phyloP scores from a whole-genome alignment of 2,888 invertebrate species.

The Eumerus sabulonum region DNA sequence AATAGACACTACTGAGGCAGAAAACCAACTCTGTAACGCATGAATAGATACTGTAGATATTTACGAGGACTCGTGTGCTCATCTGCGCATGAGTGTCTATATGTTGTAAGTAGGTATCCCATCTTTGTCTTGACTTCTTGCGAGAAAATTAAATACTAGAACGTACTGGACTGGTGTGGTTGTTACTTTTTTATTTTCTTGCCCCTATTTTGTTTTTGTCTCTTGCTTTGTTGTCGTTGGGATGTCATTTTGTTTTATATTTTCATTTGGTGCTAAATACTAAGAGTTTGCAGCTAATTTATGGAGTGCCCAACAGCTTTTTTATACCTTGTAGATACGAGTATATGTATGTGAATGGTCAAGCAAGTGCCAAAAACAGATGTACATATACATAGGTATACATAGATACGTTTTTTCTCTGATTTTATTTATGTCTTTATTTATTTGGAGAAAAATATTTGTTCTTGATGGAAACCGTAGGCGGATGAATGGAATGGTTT shows the following conservation, averaged over 20 bases:
- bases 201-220: no score
- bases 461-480: constrained; percentile 1
- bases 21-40: constrained; percentile 1
- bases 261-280: constrained; percentile 71
- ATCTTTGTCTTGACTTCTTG: constrained; percentile 49
- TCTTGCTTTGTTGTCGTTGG: no score
- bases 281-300: constrained; percentile 75
- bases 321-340: constrained; percentile 10
- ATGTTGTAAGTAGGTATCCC: constrained; percentile 23
- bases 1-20: constrained; percentile 6
- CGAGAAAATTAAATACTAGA: constrained; percentile 62
- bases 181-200: constrained; percentile 35
- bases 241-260: constrained; percentile 50
- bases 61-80: no score
- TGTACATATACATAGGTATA: background rate
- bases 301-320: constrained; percentile 73
- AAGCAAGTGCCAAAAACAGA: constrained; percentile 13
- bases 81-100: constrained; percentile 67
- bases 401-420: background rate
- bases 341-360: constrained; percentile 36
- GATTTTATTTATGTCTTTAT: background rate
- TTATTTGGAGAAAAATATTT: constrained; percentile 1
- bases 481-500: no score
- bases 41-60: no score
- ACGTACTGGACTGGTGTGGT: constrained; percentile 15